phyloP scores from a whole-genome alignment of 2,113 vertebrate species.

The Pelecanoides urinatrix region DNA sequence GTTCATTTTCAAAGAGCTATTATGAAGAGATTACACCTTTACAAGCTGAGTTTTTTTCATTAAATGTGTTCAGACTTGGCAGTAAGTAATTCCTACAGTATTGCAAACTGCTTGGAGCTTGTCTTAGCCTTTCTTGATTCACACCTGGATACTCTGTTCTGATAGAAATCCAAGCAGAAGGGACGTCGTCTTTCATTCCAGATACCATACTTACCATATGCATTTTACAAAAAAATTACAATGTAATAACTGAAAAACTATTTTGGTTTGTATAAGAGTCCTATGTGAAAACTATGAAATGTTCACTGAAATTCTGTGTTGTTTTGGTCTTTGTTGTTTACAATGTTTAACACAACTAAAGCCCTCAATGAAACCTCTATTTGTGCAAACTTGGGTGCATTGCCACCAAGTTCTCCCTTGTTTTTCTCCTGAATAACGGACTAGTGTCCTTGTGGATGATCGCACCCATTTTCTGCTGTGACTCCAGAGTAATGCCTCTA shows the following conservation, averaged over 20 bases:
- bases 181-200: not conserved
- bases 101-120: not conserved
- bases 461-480: not conserved
- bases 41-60: not conserved
- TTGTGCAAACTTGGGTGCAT: not conserved
- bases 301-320: not conserved
- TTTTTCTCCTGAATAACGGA: not conserved
- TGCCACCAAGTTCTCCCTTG: not conserved
- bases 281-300: not conserved
- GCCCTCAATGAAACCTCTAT: not conserved
- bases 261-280: not conserved
- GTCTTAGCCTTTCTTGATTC: not conserved
- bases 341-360: not conserved
- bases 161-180: not conserved
- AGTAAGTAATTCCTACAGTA: not conserved
- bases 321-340: not conserved
- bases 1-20: not conserved
- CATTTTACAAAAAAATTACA: not conserved
- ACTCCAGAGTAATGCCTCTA: not conserved
- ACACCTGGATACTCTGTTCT: not conserved
- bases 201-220: not conserved
- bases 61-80: not conserved
- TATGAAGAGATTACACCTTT: not conserved
- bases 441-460: too few relatives aligned
- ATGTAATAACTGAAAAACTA: not conserved